These are phyloP conservation scores for Mormoops blainvillei DNA, from an alignment of 2,113 vertebrate species.

Conservation along the genomic window DNA sequence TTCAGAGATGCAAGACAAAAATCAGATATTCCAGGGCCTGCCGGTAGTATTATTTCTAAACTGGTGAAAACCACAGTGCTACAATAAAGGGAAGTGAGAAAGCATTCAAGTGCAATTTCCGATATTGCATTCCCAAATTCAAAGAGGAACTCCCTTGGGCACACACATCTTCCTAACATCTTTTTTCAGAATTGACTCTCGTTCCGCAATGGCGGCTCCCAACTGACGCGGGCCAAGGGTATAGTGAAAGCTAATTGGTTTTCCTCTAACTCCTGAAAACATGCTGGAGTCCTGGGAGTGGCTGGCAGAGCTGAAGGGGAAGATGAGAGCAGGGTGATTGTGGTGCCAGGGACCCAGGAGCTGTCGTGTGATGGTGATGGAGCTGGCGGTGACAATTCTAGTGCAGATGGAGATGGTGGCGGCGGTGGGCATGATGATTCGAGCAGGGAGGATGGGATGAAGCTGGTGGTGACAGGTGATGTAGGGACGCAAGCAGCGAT, in stretches of 20 bases:
- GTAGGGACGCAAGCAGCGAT: neutral
- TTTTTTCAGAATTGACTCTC: neutral
- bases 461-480: neutral
- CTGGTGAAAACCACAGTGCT: neutral
- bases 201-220: neutral
- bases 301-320: neutral
- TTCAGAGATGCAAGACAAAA: neutral
- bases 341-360: neutral
- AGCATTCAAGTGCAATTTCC: neutral
- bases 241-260: fast-evolving
- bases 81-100: neutral
- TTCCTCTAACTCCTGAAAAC: neutral
- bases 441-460: fast-evolving
- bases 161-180: neutral
- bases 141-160: neutral
- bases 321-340: neutral
- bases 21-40: neutral
- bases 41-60: neutral
- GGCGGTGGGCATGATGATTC: no score
- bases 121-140: neutral
- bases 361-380: no score
- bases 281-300: neutral
- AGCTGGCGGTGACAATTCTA: no score
- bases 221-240: fast-evolving
- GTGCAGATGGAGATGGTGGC: neutral